These are phyloP conservation scores for Enchytraeus crypticus DNA, from an alignment of 2,888 invertebrate species.

Conservation along the genomic window DNA sequence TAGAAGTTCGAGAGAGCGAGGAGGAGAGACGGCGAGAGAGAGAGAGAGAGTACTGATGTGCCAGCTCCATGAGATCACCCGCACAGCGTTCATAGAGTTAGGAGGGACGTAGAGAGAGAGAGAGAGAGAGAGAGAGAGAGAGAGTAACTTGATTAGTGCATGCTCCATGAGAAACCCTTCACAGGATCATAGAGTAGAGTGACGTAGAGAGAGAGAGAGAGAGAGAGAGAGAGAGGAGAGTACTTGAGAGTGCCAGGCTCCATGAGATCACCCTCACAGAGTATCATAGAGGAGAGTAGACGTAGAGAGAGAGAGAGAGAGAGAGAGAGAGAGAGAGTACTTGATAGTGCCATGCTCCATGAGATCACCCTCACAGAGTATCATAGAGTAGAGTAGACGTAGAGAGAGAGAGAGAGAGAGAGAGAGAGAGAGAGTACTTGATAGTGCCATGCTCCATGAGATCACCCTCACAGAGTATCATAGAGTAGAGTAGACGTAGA, in stretches of 20 bases:
- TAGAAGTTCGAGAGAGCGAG: constrained; percentile 76
- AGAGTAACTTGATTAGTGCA: constrained; percentile 84
- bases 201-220: no score
- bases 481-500: constrained; percentile 84
- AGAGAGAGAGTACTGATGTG: constrained; percentile 85
- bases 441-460: constrained; percentile 56
- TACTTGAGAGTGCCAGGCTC: no score
- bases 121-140: constrained; percentile 70
- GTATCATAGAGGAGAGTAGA: no score
- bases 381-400: constrained; percentile 84
- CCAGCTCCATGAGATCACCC: no score
- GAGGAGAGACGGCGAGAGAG: constrained; percentile 88
- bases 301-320: no score
- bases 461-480: constrained; percentile 84
- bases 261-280: no score
- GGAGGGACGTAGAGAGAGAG: constrained; percentile 52
- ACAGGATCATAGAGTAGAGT: no score
- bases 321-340: no score
- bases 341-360: constrained; percentile 54
- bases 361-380: constrained; percentile 81
- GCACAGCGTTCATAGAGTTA: no score
- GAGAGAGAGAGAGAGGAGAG: no score
- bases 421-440: no score
- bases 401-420: no score
- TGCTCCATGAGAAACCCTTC: constrained; percentile 86